These are phyloP conservation scores for Leptopilina clavipes DNA, from an alignment of 1,140 invertebrate species.

Conservation along the genomic window DNA sequence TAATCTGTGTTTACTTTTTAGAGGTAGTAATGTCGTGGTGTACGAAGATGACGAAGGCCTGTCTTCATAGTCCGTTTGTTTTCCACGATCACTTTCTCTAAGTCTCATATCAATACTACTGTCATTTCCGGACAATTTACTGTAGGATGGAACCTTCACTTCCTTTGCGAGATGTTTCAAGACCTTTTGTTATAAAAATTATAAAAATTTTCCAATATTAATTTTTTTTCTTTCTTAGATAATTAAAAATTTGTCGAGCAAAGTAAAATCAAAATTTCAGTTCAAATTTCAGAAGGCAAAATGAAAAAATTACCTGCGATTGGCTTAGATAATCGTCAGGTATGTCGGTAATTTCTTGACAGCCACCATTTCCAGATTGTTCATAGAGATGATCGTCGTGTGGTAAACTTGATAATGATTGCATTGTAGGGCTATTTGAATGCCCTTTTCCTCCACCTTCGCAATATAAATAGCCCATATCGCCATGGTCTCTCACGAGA, in stretches of 20 bases:
- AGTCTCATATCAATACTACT: slow-evolving; percentile 65
- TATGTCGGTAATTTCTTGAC: slow-evolving; percentile 88
- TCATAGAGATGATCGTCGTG: slow-evolving; percentile 72
- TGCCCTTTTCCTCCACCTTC: slow-evolving; percentile 74
- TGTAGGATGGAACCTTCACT: slow-evolving; percentile 78
- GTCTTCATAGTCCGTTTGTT: slow-evolving; percentile 71
- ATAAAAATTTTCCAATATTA: neutral
- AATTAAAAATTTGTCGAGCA: too few relatives aligned
- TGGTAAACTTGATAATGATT: slow-evolving; percentile 68
- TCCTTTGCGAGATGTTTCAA: slow-evolving; percentile 90
- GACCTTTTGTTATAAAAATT: slow-evolving; percentile 74
- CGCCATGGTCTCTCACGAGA: slow-evolving; percentile 68
- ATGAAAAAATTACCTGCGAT: slow-evolving; percentile 76
- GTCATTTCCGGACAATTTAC: slow-evolving; percentile 63
- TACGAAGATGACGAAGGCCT: slow-evolving; percentile 75
- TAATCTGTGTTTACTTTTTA: slow-evolving; percentile 72
- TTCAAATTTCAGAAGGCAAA: too few relatives aligned
- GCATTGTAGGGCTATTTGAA: slow-evolving; percentile 72
- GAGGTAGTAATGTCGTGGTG: slow-evolving; percentile 67
- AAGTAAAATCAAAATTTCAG: too few relatives aligned
- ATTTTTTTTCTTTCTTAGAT: too few relatives aligned
- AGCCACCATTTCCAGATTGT: slow-evolving; percentile 67
- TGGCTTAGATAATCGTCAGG: slow-evolving; percentile 90
- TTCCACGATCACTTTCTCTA: slow-evolving; percentile 64
- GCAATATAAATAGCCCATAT: slow-evolving; percentile 71